Conservation (phyloP, 2,797 vertebrate species). For the Threskiornis aethiopicus region DNA sequence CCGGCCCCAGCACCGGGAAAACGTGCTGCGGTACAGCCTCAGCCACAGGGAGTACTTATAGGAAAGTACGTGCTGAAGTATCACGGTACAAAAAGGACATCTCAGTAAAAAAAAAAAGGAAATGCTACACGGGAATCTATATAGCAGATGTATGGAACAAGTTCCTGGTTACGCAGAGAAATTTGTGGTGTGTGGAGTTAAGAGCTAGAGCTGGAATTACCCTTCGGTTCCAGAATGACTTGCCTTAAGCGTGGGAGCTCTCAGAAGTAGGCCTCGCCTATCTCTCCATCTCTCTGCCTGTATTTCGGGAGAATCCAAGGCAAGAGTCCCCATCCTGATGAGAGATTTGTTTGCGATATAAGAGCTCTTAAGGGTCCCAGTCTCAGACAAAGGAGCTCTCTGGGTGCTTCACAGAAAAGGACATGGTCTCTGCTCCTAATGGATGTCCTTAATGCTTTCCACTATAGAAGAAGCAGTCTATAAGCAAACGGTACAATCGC, state of each 20-base stretch:
- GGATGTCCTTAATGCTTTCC: neutral
- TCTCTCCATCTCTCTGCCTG: neutral
- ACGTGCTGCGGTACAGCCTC: neutral
- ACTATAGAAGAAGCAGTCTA: fast-evolving
- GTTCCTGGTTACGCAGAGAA: neutral
- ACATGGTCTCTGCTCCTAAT: fast-evolving
- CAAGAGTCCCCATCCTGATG: neutral
- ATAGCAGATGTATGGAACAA: neutral
- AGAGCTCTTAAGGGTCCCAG: neutral
- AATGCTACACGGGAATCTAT: neutral
- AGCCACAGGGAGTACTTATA: neutral
- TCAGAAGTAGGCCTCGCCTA: neutral
- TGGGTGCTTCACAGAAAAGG: neutral
- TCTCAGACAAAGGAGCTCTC: neutral
- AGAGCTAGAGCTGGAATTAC: neutral
- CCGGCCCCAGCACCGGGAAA: neutral
- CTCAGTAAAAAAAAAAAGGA: neutral
- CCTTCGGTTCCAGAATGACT: neutral
- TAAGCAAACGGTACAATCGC: neutral
- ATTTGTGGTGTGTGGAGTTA: neutral
- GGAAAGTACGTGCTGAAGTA: neutral
- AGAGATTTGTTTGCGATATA: neutral
- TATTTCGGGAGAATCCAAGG: neutral
- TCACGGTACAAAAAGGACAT: fast-evolving
- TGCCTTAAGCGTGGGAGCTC: fast-evolving